Base-by-base conservation (phyloP, 2,113 vertebrate species). In the Narcine bancroftii region DNA sequence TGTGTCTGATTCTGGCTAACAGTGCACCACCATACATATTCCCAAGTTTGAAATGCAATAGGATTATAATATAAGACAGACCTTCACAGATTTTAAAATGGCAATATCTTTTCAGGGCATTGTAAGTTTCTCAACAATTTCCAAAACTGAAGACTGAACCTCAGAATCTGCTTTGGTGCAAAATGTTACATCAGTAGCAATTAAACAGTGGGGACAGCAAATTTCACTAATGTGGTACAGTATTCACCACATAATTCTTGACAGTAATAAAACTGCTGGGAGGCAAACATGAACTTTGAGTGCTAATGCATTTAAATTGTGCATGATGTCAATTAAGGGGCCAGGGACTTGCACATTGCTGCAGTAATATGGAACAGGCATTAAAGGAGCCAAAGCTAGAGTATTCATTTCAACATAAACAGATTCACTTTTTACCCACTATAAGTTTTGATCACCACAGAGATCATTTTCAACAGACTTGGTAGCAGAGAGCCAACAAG, bases 271-370 rank as follows among this genome's bases (percentile, higher is more conserved):
- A 79, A 79, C 45, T 47, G 76, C 76, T 79, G 76, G 42, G 76
- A 26, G 76, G 21, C 21, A 47, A 79, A 79, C 42, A 79, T 47
- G 42, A 79, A 79, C 21, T 79, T 79, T 47, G 76, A 47, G 76
- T 45, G 75, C 39, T 77, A 45, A 77, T 77, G 75, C 42, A 79
- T 79, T 79, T 45, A 79, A 79, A 79, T 79, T 79, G 76, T 79
- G 76, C 42, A 79, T 79, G 36, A 47, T 45, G 21, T 47, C 76
- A 79, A 79, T 79, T 79, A 79, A 79, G 76, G 75, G 76, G 76
- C 42, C 76, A 47, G 76, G 42, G 19, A 47, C 42, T 47, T 79
- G 42, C 21, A 79, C 42, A 79, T 47, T 79, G 76, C 76, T 47
- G 76, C 21, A 47, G 42, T 79, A 75, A 75, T 75, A 39, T n/a